phyloP scores from a whole-genome alignment of 2,797 vertebrate genomes.

The Podarcis siculus region DNA sequence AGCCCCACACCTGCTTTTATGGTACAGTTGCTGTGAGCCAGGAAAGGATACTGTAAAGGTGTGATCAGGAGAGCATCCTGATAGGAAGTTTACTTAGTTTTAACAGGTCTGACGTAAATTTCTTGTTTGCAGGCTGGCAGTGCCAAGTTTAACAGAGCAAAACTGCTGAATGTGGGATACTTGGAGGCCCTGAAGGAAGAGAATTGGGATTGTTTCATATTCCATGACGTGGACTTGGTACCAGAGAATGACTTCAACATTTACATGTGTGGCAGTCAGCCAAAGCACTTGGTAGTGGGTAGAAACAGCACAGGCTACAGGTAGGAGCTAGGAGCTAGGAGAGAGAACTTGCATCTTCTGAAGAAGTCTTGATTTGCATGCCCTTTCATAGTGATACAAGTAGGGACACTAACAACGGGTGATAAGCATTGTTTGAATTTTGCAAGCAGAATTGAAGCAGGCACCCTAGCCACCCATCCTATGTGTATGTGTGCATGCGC shows the following conservation, averaged over 20 bases:
- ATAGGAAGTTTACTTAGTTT: not conserved
- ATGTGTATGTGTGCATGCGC: too few species aligned
- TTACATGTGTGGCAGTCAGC: slow-evolving; percentile 89
- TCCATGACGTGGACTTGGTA: slow-evolving; percentile 96
- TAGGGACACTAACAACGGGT: not conserved
- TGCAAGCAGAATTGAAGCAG: not conserved
- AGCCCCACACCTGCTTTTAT: not conserved
- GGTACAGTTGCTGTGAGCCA: not conserved
- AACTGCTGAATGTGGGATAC: slow-evolving; percentile 94
- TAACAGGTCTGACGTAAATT: slow-evolving; percentile 19
- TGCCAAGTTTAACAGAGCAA: slow-evolving; percentile 94
- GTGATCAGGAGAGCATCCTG: fast-evolving
- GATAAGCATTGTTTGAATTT: not conserved
- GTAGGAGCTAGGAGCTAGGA: slow-evolving; percentile 80
- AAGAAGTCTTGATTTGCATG: not conserved
- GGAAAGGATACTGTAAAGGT: fast-evolving
- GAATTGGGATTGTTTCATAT: slow-evolving; percentile 94
- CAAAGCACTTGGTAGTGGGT: slow-evolving; percentile 96
- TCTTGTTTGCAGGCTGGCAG: slow-evolving; percentile 82
- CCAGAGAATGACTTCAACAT: slow-evolving; percentile 96
- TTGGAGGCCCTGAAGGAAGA: slow-evolving; percentile 93
- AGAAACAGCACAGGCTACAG: slow-evolving; percentile 95
- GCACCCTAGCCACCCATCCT: not conserved
- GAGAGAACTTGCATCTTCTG: not conserved
- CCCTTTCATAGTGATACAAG: not conserved